Evolutionary conservation across 2,888 invertebrate genomes (phyloP), one percentile per base, ranked within the genome.

Genomic region (Conus canariensis): DNA sequence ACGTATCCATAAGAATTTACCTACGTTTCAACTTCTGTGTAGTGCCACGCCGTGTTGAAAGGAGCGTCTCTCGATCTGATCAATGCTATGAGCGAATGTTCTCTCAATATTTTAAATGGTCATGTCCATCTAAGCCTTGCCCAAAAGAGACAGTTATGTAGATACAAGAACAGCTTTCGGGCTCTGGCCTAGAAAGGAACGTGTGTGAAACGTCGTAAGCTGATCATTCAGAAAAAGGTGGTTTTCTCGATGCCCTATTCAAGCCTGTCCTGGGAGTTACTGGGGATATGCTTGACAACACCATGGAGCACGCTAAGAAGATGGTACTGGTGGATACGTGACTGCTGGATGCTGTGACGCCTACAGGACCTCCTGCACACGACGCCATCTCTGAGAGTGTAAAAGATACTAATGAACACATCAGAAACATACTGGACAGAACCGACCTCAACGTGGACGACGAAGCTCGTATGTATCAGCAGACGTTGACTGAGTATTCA

Each of bases 61-160:
- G 80, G 30, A 0, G 88, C 86, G 0, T 59, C 70, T 16, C 85
- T 25, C 14, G 77, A 85, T 25, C 6, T 87, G 0, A 74, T 80
- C 19, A 77, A 89, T 30, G 87, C 80, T 0, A 16, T 87, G 12
- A 82, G 60, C 45, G 77, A 80, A 64, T 85, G 74, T 59, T 58
- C 77, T 59, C 16, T 82, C 4, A 89, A 85, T 19, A 8, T 77
- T 80, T 82, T 67, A 77, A 74, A 91, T 70, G 91, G 77, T 25
- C 56, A 83, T 16, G 87, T 91, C 19, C 86, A n/a, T 10, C 59
- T 91, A 5, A 77, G 70, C 14, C 14, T 74, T 12, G 14, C 77
- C 2, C 87, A 90, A 58, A 89, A 80, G n/a, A 60, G 56, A 70
- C 58, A 60, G 58, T 87, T 90, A 56, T 67, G n/a, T 25, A 90